Conservation (phyloP, 1,140 invertebrate species). For the Plodia interpunctella region DNA sequence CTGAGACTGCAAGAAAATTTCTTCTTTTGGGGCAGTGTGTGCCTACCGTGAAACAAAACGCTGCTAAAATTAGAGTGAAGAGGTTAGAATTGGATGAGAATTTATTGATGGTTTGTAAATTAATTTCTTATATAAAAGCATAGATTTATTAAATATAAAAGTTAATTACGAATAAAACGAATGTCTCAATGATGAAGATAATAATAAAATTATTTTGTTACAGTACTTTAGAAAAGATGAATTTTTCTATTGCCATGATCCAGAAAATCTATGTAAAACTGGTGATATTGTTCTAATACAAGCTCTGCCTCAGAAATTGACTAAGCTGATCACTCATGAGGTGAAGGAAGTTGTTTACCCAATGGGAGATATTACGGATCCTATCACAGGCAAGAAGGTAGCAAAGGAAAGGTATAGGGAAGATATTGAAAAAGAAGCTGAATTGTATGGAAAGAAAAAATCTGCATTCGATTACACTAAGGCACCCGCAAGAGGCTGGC, state of each 20-base stretch:
- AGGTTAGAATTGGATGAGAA: constrained; percentile 83
- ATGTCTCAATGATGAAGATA: background rate
- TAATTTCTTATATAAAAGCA: background rate
- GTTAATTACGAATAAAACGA: background rate
- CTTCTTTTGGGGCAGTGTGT: constrained; percentile 84
- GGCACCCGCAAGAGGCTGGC: constrained; percentile 86
- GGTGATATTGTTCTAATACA: constrained; percentile 90
- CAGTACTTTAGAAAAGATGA: constrained; percentile 88
- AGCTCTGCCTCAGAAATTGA: constrained; percentile 83
- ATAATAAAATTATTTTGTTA: constrained; percentile 50
- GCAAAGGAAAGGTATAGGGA: constrained; percentile 85
- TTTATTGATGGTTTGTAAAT: constrained; percentile 81
- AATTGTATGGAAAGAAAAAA: constrained; percentile 84
- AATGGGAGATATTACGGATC: constrained; percentile 89
- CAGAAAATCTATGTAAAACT: constrained; percentile 84
- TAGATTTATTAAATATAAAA: background rate
- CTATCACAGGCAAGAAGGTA: constrained; percentile 88
- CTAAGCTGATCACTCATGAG: constrained; percentile 86
- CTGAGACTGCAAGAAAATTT: constrained; percentile 50
- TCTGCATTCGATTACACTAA: constrained; percentile 86
- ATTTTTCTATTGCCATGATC: constrained; percentile 86
- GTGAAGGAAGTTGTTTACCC: constrained; percentile 88
- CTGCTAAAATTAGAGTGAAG: constrained; percentile 85
- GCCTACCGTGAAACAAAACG: constrained; percentile 84
- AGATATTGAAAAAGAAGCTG: constrained; percentile 81